phyloP scores from a whole-genome alignment of 1,140 invertebrate species.

The Chironomus striatipennis region DNA sequence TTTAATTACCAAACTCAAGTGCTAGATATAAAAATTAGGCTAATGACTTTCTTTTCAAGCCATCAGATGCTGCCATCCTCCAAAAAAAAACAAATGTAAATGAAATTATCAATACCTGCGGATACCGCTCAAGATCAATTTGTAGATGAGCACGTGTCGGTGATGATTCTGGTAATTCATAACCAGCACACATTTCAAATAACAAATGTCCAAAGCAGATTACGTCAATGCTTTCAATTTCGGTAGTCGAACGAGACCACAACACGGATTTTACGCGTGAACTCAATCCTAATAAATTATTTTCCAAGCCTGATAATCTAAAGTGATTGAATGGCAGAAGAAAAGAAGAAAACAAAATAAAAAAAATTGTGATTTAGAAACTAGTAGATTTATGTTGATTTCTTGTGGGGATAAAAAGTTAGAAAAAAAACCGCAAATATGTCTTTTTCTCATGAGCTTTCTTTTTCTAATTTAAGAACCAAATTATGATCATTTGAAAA shows the following conservation, averaged over 20 bases:
- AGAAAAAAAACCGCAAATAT: no score
- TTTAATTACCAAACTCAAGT: not conserved
- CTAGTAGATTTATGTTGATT: no score
- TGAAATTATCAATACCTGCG: conserved; percentile 47
- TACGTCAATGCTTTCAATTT: conserved; percentile 54
- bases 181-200: conserved; percentile 84
- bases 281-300: conserved; percentile 68
- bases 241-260: conserved; percentile 46
- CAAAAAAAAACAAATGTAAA: not conserved
- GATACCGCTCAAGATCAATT: conserved; percentile 62
- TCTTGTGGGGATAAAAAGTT: no score
- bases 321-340: conserved; percentile 25
- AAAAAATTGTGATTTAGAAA: not conserved
- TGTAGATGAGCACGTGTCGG: conserved; percentile 60
- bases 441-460: no score
- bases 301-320: conserved; percentile 73
- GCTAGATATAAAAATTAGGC: conserved; percentile 22
- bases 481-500: no score
- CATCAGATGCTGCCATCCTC: no score
- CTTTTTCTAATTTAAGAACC: no score
- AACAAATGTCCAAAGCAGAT: conserved; percentile 75
- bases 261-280: conserved; percentile 51
- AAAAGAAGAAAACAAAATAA: conserved; percentile 20
- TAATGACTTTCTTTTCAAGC: conserved; percentile 25
- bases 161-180: conserved; percentile 63